Conservation (phyloP, 1,140 invertebrate species). For the Platyscapa corneri region DNA sequence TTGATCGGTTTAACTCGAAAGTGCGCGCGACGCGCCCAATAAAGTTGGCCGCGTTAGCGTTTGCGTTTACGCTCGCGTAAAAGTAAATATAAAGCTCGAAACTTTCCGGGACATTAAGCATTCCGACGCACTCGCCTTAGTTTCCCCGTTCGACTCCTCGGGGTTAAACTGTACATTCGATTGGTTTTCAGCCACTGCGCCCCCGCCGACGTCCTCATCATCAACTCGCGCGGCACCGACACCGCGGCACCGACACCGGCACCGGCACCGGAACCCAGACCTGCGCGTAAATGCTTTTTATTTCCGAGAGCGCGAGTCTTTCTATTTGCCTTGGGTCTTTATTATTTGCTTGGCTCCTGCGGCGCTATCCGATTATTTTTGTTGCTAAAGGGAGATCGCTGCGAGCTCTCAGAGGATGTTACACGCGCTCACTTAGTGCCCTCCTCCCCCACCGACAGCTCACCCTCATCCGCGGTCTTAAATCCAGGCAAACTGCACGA, state of each 20-base stretch:
- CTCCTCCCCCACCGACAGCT: too few species aligned
- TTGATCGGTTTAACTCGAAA: slow-evolving; percentile 71
- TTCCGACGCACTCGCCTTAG: slow-evolving; percentile 23
- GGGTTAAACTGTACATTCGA: slow-evolving; percentile 48
- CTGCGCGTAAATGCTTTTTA: slow-evolving; percentile 34
- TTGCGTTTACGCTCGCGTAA: slow-evolving; percentile 70
- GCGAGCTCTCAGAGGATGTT: background rate
- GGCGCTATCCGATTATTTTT: background rate
- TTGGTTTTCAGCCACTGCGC: slow-evolving; percentile 31
- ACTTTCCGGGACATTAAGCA: slow-evolving; percentile 69
- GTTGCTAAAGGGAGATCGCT: background rate
- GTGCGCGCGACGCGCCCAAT: slow-evolving; percentile 64
- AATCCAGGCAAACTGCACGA: background rate
- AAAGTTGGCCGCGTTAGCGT: slow-evolving; percentile 67
- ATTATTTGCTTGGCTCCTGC: slow-evolving; percentile 19
- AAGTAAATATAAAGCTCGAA: slow-evolving; percentile 72
- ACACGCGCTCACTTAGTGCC: background rate
- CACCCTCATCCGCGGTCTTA: background rate
- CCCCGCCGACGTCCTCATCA: background rate
- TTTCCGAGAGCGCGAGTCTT: background rate
- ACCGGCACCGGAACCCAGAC: too few species aligned
- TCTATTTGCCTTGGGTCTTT: slow-evolving; percentile 18
- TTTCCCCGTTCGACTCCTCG: background rate
- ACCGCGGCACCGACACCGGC: too few species aligned
- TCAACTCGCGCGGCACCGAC: slow-evolving; percentile 20